Evolutionary conservation across 2,888 invertebrate genomes (phyloP).

Genomic region (Dorcus hopei): DNA sequence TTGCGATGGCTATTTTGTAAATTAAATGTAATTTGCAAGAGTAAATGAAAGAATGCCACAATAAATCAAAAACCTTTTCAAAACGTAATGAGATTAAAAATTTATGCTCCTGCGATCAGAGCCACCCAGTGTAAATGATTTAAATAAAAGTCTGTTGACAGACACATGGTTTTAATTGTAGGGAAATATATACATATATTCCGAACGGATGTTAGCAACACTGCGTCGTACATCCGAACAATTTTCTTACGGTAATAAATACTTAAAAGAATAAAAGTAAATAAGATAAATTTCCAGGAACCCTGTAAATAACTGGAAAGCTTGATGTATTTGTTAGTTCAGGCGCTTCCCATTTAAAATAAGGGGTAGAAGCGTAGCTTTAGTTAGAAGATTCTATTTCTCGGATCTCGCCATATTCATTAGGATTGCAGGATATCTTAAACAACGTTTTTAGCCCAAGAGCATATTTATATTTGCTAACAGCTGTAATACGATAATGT

Average conservation of each 20-base stretch:
- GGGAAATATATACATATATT: background rate
- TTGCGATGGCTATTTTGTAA: background rate
- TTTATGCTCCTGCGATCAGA: constrained; percentile 1
- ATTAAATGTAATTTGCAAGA: background rate
- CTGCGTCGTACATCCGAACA: background rate
- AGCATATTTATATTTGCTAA: constrained; percentile 5
- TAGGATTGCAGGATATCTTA: constrained; percentile 17
- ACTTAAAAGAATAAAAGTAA: constrained; percentile 28
- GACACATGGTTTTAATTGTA: background rate
- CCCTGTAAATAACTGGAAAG: constrained; percentile 28
- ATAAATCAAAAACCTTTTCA: constrained; percentile 3
- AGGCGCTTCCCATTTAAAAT: constrained; percentile 32
- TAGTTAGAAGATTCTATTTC: constrained; percentile 21
- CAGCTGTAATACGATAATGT: background rate
- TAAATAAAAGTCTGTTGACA: constrained; percentile 1
- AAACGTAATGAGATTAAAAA: background rate
- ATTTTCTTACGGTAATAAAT: constrained; percentile 21
- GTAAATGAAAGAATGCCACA: background rate
- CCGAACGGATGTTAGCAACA: background rate
- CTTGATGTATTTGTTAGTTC: constrained; percentile 37
- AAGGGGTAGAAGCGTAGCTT: constrained; percentile 21
- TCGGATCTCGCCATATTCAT: constrained; percentile 15
- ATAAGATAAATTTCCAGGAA: constrained; percentile 25
- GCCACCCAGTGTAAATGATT: constrained; percentile 4
- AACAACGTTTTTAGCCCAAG: constrained; percentile 4